Conservation (phyloP, 2,888 invertebrate species). For the Ormyrus labotus region DNA sequence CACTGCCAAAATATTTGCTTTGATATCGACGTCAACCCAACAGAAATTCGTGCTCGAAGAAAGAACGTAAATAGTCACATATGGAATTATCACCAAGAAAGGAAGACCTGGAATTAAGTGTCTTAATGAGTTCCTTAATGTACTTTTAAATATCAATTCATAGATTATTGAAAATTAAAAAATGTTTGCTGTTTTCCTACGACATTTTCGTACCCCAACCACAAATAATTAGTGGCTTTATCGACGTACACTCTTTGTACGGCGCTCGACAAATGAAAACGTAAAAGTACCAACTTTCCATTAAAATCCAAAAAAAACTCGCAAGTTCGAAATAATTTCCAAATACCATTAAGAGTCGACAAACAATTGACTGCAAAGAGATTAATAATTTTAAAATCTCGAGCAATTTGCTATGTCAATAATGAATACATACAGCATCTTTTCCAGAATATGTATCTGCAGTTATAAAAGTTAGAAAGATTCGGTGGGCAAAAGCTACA, state of each 20-base stretch:
- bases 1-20: constrained; percentile 29
- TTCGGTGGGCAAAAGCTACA: neutral
- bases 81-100: constrained; percentile 24
- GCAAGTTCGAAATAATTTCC: constrained; percentile 25
- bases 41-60: constrained; percentile 29
- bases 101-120: constrained; percentile 32
- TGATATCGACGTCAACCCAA: constrained; percentile 35
- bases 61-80: constrained; percentile 14
- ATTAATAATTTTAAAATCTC: neutral
- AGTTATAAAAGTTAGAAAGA: constrained; percentile 9
- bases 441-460: constrained; percentile 2
- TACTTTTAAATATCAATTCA: neutral
- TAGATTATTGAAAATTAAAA: neutral
- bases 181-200: neutral
- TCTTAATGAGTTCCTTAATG: neutral
- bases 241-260: constrained; percentile 13
- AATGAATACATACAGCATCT: constrained; percentile 7
- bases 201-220: constrained; percentile 37
- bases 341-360: constrained; percentile 18
- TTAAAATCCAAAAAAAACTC: constrained; percentile 33
- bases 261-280: constrained; percentile 32
- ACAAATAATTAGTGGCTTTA: constrained; percentile 26
- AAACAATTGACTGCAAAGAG: constrained; percentile 8
- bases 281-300: constrained; percentile 49
- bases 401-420: neutral